Base-by-base conservation (phyloP, 2,113 vertebrate genomes). In the Toxostoma redivivum region DNA sequence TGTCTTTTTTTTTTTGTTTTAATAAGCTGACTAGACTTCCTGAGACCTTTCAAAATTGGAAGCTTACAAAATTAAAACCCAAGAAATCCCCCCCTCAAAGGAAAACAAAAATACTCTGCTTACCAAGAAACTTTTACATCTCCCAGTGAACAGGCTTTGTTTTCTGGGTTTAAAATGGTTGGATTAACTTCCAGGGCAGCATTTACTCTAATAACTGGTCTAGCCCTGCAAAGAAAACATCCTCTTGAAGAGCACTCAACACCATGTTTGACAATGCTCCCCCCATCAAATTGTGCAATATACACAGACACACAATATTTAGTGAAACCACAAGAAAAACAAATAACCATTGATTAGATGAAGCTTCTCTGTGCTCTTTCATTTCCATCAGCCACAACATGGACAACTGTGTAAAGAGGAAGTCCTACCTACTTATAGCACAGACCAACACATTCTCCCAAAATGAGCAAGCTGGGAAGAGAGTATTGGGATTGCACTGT, bases 161-260 rank as follows among this genome's bases (percentile, higher is more conserved):
- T 98, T 51, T 99, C 99, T 18, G 99, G 99, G 96, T 99, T 99
- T 95, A 99, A 97, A 96, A 99, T 98, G 86, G 98, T 98, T 67
- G 99, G 99, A 16, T 97, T 99, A 28, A 99, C 97, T 96, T 99
- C 99, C 73, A 99, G 95, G 10, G 98, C 98, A 73, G 99, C 98
- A 61, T 98, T 99, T 44, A 99, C 99, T 37, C 98, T 98, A 96
- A 99, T 99, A 82, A 99, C 99, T 7, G 99, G 99, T 48, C 99
- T 98, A 53, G 99, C 98, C 96, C 99, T 99, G 96, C 64, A 82
- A 92, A 92, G 58, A 87, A 95, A 89, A 95, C 27, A 92, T 70
- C n/a, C 15, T 62, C 44, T 70, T 88, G 44, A 92, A 33, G 14
- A 57, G 16, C n/a, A 42, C 54, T 83, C 31, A 24, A 22, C 67